Conservation (phyloP, 1,140 invertebrate genomes). For the Drosophila murphyi region DNA sequence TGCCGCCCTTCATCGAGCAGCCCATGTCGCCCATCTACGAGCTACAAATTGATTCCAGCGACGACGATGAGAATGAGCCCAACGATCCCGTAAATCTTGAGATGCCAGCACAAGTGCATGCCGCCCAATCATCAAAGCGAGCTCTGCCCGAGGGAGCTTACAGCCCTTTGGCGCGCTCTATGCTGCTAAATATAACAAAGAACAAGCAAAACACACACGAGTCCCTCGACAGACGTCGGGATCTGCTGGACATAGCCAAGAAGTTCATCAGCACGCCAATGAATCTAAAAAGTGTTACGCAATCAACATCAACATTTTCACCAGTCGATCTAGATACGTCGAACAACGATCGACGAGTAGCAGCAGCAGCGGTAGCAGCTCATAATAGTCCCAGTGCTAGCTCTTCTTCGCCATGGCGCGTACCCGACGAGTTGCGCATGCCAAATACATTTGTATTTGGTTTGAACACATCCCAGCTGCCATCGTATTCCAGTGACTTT, state of each 20-base stretch:
- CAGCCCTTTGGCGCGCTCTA: conserved; percentile 66
- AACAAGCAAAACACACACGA: conserved; percentile 7
- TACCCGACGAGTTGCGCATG: conserved; percentile 54
- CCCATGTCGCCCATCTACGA: conserved; percentile 56
- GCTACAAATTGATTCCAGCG: conserved; percentile 24
- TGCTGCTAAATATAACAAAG: conserved; percentile 63
- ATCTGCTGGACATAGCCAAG: conserved; percentile 58
- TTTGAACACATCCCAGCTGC: conserved; percentile 66
- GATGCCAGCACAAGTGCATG: conserved; percentile 33
- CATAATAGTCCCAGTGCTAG: conserved; percentile 6
- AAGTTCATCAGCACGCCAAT: conserved; percentile 70
- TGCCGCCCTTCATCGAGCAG: not conserved
- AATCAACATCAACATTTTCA: conserved; percentile 37
- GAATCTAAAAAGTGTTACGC: conserved; percentile 23
- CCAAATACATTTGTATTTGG: conserved; percentile 70
- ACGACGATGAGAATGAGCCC: conserved; percentile 15
- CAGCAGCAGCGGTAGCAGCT: not conserved
- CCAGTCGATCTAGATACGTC: conserved; percentile 38
- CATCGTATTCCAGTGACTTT: conserved; percentile 77
- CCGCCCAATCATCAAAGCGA: not conserved
- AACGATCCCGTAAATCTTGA: not conserved
- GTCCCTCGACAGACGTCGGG: conserved; percentile 28
- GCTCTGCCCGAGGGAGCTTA: conserved; percentile 48
- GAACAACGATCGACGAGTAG: not conserved
- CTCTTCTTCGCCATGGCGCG: conserved; percentile 71